phyloP scores from a whole-genome alignment of 2,797 vertebrate genomes.

The Crenuchus spilurus region DNA sequence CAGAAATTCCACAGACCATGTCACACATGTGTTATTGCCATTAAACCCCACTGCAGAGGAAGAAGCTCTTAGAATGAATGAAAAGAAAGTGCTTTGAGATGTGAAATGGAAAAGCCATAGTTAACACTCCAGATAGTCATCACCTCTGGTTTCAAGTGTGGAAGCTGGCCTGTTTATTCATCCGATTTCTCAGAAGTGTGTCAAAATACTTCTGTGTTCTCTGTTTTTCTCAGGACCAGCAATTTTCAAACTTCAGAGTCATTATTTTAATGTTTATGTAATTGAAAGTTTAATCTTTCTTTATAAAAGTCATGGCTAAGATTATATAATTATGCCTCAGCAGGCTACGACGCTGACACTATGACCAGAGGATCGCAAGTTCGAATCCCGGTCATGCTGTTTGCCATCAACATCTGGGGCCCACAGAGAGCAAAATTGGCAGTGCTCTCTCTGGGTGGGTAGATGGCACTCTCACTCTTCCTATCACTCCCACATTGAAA shows the following conservation, averaged over 20 bases:
- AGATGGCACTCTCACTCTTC: too few species aligned
- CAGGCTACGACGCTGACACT: too few species aligned
- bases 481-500: too few species aligned
- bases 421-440: too few species aligned
- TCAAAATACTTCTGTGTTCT: neutral
- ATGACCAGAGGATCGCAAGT: too few species aligned
- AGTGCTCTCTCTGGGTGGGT: too few species aligned
- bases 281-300: conserved; percentile 18
- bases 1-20: conserved; percentile 9
- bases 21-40: conserved; percentile 65
- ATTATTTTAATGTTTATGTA: conserved; percentile 19
- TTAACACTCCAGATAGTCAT: conserved; percentile 51
- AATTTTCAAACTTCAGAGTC: neutral
- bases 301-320: neutral
- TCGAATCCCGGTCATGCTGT: too few species aligned
- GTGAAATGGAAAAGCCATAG: conserved; percentile 65
- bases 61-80: conserved; percentile 51
- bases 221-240: neutral
- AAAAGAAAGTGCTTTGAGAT: conserved; percentile 55
- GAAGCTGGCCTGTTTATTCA: neutral
- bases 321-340: too few species aligned
- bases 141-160: conserved; percentile 50
- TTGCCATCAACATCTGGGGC: too few species aligned
- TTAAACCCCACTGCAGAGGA: conserved; percentile 57
- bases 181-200: conserved; percentile 10